A percentile compares a stretch with the other conserved stretches of the same genome.
Evolutionary conservation across 2,888 invertebrate genomes (phyloP).

Genomic region (Ormia ochracea): DNA sequence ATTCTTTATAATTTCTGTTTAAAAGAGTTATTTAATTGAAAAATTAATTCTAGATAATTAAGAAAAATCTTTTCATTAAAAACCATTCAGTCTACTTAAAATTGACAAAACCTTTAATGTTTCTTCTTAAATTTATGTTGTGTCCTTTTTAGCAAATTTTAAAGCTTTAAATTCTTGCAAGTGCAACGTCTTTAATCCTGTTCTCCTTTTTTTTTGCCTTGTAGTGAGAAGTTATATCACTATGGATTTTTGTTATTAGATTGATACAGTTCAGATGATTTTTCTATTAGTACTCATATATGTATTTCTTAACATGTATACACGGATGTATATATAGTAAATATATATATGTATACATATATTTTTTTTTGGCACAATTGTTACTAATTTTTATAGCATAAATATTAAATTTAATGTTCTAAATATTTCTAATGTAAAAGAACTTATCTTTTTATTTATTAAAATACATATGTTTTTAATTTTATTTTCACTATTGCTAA

Average conservation of each 20-base stretch:
- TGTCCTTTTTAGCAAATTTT: background rate
- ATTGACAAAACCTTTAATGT: no score
- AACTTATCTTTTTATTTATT: background rate
- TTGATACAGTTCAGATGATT: conserved; percentile 52
- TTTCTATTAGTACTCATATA: conserved; percentile 44
- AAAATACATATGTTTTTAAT: conserved; percentile 14
- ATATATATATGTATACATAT: conserved; percentile 34
- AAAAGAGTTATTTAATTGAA: no score
- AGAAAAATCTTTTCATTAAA: no score
- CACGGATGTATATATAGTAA: no score
- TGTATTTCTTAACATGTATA: conserved; percentile 8
- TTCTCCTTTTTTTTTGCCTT: no score
- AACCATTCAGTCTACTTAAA: no score
- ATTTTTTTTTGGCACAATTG: conserved; percentile 64
- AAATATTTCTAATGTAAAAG: conserved; percentile 29
- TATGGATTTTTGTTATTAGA: conserved; percentile 35
- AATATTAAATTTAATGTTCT: conserved; percentile 47
- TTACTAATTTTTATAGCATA: conserved; percentile 46
- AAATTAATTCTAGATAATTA: no score
- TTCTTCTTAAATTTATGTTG: no score
- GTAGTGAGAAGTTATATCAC: conserved; percentile 19
- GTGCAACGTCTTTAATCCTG: conserved; percentile 5
- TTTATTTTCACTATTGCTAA: conserved; percentile 29
- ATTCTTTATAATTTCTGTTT: no score
- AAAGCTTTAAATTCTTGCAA: background rate